A percentile compares a stretch with the other conserved stretches of the same genome.
phyloP scores from a whole-genome alignment of 2,888 invertebrate species.

The Candidula unifasciata region DNA sequence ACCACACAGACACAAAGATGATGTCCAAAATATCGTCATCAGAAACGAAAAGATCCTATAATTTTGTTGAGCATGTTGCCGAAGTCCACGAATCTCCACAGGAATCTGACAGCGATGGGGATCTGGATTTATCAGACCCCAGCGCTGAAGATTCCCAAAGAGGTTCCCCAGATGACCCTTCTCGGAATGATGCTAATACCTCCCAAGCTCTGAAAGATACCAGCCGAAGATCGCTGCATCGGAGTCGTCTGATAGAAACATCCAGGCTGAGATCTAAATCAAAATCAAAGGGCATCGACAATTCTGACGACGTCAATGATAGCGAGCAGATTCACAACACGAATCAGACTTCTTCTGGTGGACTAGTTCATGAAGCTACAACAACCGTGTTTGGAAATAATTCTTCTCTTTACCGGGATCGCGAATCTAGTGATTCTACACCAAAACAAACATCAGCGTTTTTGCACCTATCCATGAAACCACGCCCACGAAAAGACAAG shows the following conservation, averaged over 20 bases:
- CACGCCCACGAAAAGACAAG: not conserved
- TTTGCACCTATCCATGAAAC: not conserved
- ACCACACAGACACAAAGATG: not conserved
- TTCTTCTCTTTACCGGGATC: not conserved
- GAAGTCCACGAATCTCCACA: constrained; percentile 11
- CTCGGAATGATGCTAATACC: too few relatives aligned
- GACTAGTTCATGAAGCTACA: not conserved
- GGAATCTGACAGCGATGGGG: not conserved
- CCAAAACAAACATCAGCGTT: not conserved
- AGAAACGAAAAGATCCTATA: not conserved
- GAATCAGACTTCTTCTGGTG: not conserved
- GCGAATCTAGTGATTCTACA: not conserved
- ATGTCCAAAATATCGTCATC: not conserved
- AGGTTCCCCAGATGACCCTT: not conserved
- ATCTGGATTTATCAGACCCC: not conserved
- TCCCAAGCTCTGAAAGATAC: not conserved
- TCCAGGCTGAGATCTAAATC: constrained; percentile 48
- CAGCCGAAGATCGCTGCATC: not conserved
- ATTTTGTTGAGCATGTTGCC: constrained; percentile 19
- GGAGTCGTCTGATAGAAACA: not conserved
- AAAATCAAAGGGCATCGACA: not conserved
- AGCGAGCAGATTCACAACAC: not conserved
- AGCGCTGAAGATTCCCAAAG: not conserved
- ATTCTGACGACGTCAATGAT: not conserved
- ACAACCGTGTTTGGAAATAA: not conserved